Evolutionary conservation across 2,113 vertebrate genomes (phyloP), one percentile per base, ranked within the genome.

Genomic region (Alectura lathami): DNA sequence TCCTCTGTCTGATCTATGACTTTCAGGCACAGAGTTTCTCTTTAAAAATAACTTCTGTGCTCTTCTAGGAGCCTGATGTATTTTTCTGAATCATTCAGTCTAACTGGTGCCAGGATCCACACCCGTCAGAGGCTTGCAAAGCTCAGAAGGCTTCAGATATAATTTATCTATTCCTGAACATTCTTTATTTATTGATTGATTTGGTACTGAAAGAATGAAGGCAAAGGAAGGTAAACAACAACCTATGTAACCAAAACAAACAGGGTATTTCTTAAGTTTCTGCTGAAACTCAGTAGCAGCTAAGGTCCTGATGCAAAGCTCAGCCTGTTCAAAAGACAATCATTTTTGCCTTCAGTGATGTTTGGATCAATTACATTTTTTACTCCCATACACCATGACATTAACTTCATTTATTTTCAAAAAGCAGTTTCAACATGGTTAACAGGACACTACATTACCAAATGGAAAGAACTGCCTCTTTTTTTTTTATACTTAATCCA

Each of bases 401-500:
- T 66, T 57, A 66, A 93, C 78, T 77, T 88, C 80, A 80, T 84
- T 83, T 67, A 68, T 92, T 94, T 93, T 77, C 56, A 88, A 91
- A 82, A 32, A 85, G 50, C n/a, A 76, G 29, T 90, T 90, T 83
- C 74, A 67, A 30, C 9, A 7, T 26, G 45, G 20, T 77, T 91
- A 90, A 88, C 83, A 30, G 38, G 88, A 66, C 0, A 4, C 59
- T 50, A 38, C 29, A 51, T 80, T 48, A 85, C 30, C 40, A 89
- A 74, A 91, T 23, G 8, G 50, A 83, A 88, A 83, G 86, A 20
- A 53, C 17, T 45, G 45, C 21, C 75, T 34, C 32, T 91, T 75
- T n/a, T 92, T 93, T 93, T 67, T 68, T 83, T 83, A 94, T 94
- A 83, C 29, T 85, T 94, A 89, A 92, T 70, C 79, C 56, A 60